These are phyloP conservation scores for Zosterops pallidus DNA, from an alignment of 2,113 vertebrate species.

Conservation along the genomic window DNA sequence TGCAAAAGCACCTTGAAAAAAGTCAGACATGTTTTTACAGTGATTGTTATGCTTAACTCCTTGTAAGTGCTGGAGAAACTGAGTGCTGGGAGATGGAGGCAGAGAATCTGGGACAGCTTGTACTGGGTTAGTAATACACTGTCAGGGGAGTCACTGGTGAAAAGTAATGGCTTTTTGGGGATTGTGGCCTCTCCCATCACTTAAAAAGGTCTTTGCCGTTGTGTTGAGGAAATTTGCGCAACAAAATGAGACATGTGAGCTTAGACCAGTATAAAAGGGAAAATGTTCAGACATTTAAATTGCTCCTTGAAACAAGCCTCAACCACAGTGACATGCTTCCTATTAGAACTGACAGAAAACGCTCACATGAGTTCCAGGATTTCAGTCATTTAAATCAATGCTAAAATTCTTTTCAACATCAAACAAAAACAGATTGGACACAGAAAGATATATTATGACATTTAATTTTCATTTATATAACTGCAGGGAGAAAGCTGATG, in stretches of 20 bases:
- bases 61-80: background rate
- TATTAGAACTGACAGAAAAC: background rate
- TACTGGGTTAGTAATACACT: background rate
- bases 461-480: conserved; percentile 2
- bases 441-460: background rate
- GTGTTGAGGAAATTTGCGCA: background rate
- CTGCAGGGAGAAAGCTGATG: background rate
- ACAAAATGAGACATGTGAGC: background rate
- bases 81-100: background rate
- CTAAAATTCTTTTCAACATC: background rate
- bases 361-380: background rate
- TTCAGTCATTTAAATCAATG: conserved; percentile 19
- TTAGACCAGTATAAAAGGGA: background rate
- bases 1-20: background rate
- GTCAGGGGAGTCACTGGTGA: background rate
- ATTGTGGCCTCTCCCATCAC: background rate
- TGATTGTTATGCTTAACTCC: background rate
- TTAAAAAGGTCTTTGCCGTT: background rate
- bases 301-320: conserved; percentile 12
- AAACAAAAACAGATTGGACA: background rate
- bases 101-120: background rate
- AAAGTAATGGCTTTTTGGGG: background rate
- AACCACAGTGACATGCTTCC: background rate
- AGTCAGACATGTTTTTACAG: background rate
- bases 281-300: conserved; percentile 56